phyloP scores from a whole-genome alignment of 2,888 invertebrate species.

The Tryphoninae sp. region DNA sequence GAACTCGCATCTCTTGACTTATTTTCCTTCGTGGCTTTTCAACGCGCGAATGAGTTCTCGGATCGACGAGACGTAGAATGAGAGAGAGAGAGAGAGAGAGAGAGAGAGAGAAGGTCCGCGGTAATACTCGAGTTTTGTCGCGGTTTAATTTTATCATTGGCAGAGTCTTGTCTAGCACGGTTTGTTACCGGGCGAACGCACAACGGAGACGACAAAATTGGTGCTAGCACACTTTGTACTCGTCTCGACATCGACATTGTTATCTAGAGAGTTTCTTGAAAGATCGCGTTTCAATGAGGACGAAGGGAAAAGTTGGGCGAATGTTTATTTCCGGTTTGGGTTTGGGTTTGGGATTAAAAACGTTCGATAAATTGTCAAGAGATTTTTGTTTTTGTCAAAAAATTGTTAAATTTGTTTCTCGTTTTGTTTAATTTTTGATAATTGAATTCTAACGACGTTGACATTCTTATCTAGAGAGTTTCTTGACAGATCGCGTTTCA shows the following conservation, averaged over 20 bases:
- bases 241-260: not conserved
- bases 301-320: not conserved
- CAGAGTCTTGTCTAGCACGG: conserved; percentile 44
- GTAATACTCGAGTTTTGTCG: conserved; percentile 44
- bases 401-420: not conserved
- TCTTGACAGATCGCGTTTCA: no score
- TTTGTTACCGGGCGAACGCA: conserved; percentile 35
- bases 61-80: not conserved
- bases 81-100: conserved; percentile 42
- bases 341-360: no score
- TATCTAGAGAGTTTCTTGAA: no score
- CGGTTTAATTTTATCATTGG: conserved; percentile 64
- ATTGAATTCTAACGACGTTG: not conserved
- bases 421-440: not conserved
- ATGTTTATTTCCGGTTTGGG: no score
- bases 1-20: no score
- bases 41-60: not conserved
- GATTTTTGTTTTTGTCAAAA: no score
- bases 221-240: conserved; percentile 4
- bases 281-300: not conserved
- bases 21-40: not conserved
- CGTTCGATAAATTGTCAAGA: no score
- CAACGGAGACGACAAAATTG: not conserved
- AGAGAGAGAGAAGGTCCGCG: conserved; percentile 28
- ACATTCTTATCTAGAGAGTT: no score